Base-by-base conservation (phyloP, 2,113 vertebrate genomes). In the Scortum barcoo region DNA sequence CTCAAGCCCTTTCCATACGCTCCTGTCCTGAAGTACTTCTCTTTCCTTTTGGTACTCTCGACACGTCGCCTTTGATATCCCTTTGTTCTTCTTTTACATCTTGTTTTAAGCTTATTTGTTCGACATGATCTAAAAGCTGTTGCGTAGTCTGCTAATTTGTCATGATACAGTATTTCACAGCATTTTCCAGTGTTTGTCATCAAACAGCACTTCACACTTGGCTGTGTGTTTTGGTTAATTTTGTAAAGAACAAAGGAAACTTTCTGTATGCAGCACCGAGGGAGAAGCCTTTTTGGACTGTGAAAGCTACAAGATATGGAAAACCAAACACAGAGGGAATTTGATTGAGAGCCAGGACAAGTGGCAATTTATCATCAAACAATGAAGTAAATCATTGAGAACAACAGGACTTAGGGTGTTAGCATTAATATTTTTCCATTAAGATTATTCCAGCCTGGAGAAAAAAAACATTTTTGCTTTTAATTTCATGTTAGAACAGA, bases 401-500 rank as follows among this genome's bases (percentile, higher is more conserved):
- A 90, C 83, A 90, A 85, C 87, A 91, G 58, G 80, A 91, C 78
- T 92, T 68, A 68, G 76, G 58, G 76, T 81, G 87, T 90, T 86
- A 80, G 73, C 70, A 38, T 80, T 92, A 84, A 84, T 85, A 90
- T 91, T 89, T 89, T 89, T 88, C 88, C 83, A 92, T 93, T 85
- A 91, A 89, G 88, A 93, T 86, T 91, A 91, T 93, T 89, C 81
- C n/a, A 66, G 80, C 69, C 79, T 40, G 48, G 46, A 87, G 69
- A 86, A 89, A 88, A 87, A 77, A 89, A 65, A 81, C 22, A 60
- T 51, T 81, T 91, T 88, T 80, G 68, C 68, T 87, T 94, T 93
- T 93, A 92, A 95, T 94, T 93, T 92, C 85, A 81, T 92, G 82
- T 95, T 92, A 86, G 86, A 93, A 91, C 91, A 85, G 83, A 94